These are phyloP conservation scores for Carapus acus DNA, from an alignment of 2,797 vertebrate genomes.

Conservation along the genomic window DNA sequence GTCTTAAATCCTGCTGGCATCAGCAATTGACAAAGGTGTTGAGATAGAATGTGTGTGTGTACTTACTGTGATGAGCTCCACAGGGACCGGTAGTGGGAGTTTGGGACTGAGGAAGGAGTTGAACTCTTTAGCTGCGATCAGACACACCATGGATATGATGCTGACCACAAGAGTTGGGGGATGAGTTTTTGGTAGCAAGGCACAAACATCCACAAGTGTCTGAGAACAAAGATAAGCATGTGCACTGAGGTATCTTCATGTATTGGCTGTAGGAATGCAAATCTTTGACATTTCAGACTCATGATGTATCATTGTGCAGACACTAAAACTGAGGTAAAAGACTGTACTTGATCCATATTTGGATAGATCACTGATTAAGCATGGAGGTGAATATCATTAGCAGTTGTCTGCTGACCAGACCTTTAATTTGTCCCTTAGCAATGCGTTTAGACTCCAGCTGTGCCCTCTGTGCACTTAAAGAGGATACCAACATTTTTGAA, in stretches of 20 bases:
- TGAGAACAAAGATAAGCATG: slow-evolving; percentile 57
- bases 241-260: too few relatives aligned
- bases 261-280: too few relatives aligned
- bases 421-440: too few relatives aligned
- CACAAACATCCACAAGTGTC: slow-evolving; percentile 81
- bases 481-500: not conserved
- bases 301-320: too few relatives aligned
- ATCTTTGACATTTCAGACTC: too few relatives aligned
- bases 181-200: slow-evolving; percentile 75
- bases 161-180: slow-evolving; percentile 80
- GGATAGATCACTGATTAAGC: too few relatives aligned
- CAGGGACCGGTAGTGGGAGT: slow-evolving; percentile 85
- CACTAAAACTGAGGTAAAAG: slow-evolving; percentile 1
- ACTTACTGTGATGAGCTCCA: slow-evolving; percentile 87
- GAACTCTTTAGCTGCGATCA: slow-evolving; percentile 82
- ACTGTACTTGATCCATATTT: too few relatives aligned
- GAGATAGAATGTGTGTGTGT: slow-evolving; percentile 20
- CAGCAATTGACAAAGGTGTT: slow-evolving; percentile 25
- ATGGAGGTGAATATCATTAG: too few relatives aligned
- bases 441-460: too few relatives aligned
- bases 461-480: slow-evolving; percentile 11
- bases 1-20: slow-evolving; percentile 40
- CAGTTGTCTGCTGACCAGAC: too few relatives aligned
- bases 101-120: slow-evolving; percentile 74
- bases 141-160: slow-evolving; percentile 73